These are phyloP conservation scores for Listronotus oregonensis DNA, from an alignment of 1,140 invertebrate genomes.

Conservation along the genomic window DNA sequence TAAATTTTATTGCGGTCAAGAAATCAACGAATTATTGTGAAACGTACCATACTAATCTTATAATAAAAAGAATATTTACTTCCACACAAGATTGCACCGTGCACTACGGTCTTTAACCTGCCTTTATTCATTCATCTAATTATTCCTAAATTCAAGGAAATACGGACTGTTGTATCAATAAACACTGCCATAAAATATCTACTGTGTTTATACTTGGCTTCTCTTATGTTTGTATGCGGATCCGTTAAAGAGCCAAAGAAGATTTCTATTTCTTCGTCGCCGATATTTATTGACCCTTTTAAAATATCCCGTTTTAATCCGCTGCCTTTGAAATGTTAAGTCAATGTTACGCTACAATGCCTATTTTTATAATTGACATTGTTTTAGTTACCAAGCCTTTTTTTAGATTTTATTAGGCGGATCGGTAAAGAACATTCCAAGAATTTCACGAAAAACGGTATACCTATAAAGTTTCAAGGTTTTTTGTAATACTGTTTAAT, in stretches of 20 bases:
- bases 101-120: too few relatives aligned
- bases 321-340: slow-evolving; percentile 25
- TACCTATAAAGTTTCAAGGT: too few relatives aligned
- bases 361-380: slow-evolving; percentile 27
- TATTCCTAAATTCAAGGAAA: not conserved
- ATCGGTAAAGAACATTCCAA: slow-evolving; percentile 12
- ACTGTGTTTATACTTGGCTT: slow-evolving; percentile 13
- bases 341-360: slow-evolving; percentile 17
- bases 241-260: slow-evolving; percentile 13
- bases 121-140: too few relatives aligned
- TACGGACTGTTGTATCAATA: slow-evolving; percentile 15
- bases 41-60: too few relatives aligned
- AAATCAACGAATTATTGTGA: too few relatives aligned
- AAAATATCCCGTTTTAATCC: slow-evolving; percentile 24
- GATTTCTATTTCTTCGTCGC: slow-evolving; percentile 10
- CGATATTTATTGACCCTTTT: slow-evolving; percentile 28
- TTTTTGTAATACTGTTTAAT: too few relatives aligned
- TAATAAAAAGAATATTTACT: too few relatives aligned
- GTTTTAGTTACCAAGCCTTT: slow-evolving; percentile 19
- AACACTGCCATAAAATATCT: slow-evolving; percentile 17
- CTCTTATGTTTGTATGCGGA: slow-evolving; percentile 16
- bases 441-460: not conserved
- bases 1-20: too few relatives aligned
- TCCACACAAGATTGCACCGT: too few relatives aligned
- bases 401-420: not conserved